Evolutionary conservation across 2,888 invertebrate species (phyloP).

Genomic region (Sphaeridia pumilis): DNA sequence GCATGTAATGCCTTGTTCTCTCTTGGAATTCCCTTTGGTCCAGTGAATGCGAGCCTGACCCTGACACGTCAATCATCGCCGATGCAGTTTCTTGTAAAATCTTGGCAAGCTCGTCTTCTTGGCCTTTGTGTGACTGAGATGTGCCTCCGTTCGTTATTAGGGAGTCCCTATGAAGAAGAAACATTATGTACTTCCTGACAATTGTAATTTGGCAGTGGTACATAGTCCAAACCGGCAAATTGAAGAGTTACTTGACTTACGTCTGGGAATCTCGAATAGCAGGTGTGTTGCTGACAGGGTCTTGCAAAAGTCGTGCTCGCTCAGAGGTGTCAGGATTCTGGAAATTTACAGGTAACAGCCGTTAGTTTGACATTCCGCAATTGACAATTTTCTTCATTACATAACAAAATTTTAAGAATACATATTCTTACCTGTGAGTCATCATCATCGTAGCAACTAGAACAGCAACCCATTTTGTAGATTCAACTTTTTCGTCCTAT

Average conservation of each 20-base stretch:
- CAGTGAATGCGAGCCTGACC: constrained; percentile 34
- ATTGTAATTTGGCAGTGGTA: not conserved
- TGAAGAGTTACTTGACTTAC: constrained; percentile 12
- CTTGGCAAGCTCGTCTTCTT: constrained; percentile 35
- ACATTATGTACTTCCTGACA: constrained; percentile 5
- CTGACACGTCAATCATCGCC: constrained; percentile 36
- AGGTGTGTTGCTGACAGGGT: constrained; percentile 32
- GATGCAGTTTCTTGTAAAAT: constrained; percentile 36
- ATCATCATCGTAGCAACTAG: constrained; percentile 36
- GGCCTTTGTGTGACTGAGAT: constrained; percentile 26
- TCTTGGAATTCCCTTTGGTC: constrained; percentile 36
- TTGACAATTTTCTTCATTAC: not conserved
- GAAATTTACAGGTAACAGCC: constrained; percentile 4
- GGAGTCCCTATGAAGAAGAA: constrained; percentile 7
- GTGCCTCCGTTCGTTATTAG: constrained; percentile 12
- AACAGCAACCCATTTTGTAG: constrained; percentile 36
- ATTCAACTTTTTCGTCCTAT: too few species aligned
- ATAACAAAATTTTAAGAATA: not conserved
- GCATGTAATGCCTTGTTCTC: constrained; percentile 32
- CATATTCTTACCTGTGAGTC: constrained; percentile 25
- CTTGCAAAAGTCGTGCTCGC: constrained; percentile 25
- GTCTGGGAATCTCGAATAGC: constrained; percentile 31
- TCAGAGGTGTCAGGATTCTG: constrained; percentile 27
- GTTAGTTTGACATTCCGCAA: not conserved
- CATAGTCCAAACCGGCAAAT: not conserved